Evolutionary conservation across 2,797 vertebrate species (phyloP), one percentile per base, ranked within the genome.

Genomic region (Sciaenops ocellatus): DNA sequence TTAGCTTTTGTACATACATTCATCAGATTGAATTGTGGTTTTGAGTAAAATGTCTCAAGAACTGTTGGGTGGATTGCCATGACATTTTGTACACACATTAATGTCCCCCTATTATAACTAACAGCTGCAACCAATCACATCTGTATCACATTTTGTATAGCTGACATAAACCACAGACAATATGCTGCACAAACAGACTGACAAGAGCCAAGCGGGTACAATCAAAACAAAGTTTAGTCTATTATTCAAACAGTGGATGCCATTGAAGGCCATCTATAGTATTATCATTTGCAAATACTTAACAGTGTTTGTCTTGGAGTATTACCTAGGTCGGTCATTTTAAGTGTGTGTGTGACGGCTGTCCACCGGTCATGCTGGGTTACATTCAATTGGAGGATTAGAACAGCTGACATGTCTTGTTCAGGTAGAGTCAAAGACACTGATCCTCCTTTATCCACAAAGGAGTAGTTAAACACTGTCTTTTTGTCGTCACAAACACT

Each of bases 331-430:
- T 0, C 1, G 0, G 12, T 1, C 1, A 0, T 3, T 0, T 73
- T 0, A 2, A 76, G 78, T 0, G 0, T 0, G 5, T 20, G 11
- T 60, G 8, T 46, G 66, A 87, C 86, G 38, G 64, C 2, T 0
- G 1, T 80, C 89, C 84, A 89, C 0, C 1, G 0, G 38, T 61
- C 13, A 1, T 54, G 16, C 64, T 12, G 47, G 22, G 74, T 73
- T 34, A 89, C 5, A 48, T 91, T 89, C 4, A 92, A 84, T 0
- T 34, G 12, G 1, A 92, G 5, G 24, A 82, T 17, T 1, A 89
- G 8, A 38, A 38, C 59, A 0, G 0, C 0, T 0, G 12, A 11
- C 0, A 0, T 0, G 0, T 52, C 0, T 1, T 52, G 0, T 0
- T 60, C 4, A 0, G 0, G 4, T 57, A 88, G 15, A 48, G 0